A percentile compares a stretch with the other conserved stretches of the same genome.
phyloP scores from a whole-genome alignment of 2,888 invertebrate species.

The Villa cingulata region DNA sequence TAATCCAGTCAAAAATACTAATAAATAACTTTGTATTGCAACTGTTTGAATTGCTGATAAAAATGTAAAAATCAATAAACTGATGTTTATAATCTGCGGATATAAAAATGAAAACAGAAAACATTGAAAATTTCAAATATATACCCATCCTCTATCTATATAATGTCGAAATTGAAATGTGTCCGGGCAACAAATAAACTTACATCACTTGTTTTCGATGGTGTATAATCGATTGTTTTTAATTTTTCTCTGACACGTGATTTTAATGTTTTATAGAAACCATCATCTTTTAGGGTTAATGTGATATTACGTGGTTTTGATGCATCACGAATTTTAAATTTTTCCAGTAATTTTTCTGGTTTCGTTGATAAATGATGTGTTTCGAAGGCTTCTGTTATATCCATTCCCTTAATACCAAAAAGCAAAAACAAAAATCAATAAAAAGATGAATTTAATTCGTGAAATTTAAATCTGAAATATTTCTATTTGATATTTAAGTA shows the following conservation, averaged over 20 bases:
- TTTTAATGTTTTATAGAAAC: conserved; percentile 61
- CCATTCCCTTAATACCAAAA: conserved; percentile 44
- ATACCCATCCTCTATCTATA: too few species aligned
- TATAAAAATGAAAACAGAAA: neutral
- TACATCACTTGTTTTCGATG: conserved; percentile 29
- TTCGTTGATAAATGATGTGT: conserved; percentile 49
- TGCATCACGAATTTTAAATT: conserved; percentile 53
- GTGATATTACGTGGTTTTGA: conserved; percentile 51
- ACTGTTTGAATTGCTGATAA: conserved; percentile 30
- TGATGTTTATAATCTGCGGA: conserved; percentile 31
- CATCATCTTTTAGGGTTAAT: conserved; percentile 57
- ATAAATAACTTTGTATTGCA: conserved; percentile 25
- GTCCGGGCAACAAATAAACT: conserved; percentile 7
- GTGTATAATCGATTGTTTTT: conserved; percentile 39
- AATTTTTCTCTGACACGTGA: conserved; percentile 42
- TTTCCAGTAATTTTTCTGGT: conserved; percentile 45
- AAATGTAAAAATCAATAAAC: conserved; percentile 31
- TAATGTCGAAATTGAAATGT: too few species aligned
- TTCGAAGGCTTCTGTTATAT: conserved; percentile 71
- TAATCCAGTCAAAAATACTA: conserved; percentile 39
- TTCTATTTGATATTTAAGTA: too few species aligned
- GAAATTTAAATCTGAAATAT: too few species aligned
- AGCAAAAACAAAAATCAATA: neutral
- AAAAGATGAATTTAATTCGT: too few species aligned
- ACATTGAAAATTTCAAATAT: neutral